Evolutionary conservation across 1,140 invertebrate species (phyloP), one percentile per base, ranked within the genome.

Genomic region (Drosophila sp.): DNA sequence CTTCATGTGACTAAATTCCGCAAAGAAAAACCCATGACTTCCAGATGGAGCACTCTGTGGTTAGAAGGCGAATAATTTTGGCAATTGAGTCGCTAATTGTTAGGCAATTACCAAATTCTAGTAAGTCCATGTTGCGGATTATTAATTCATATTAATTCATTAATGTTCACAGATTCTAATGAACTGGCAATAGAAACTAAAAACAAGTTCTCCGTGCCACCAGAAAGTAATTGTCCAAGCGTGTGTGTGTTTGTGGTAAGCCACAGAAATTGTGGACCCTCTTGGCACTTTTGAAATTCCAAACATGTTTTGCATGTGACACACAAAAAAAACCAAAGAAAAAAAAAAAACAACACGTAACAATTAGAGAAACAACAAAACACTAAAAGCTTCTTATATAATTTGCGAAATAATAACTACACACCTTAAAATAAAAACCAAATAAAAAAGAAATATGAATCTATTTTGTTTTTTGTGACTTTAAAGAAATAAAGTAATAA

Each of bases 381-480:
- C 69, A 78, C 64, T 86, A 86, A 86, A 83, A 86, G 79, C 79
- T 56, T 65, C 72, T 86, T 86, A 87, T 83, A 87, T 87, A 86
- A 86, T 64, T 56, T 73, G 40, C 66, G 79, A 73, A 64, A 76
- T 76, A 87, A 70, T 83, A 87, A 87, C 76, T 23, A 86, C 83
- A 87, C 66, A 80, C 83, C 69, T 70, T 6, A 25, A 58, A 25
- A 58, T 38, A 57, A 57, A 57, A 57, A 23, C 29, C 55, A 23
- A 23, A 3, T n/a, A 57, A 57, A 33, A 23, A 23, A 57, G 17
- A 32, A 25, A 38, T 60, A 44, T 60, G 60, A 76, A 60, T 76
- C 72, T 76, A 76, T 76, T 76, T 47, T 72, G 67, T 63, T 75
- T 57, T 55, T 63, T 23, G 73, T 32, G 60, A 70, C 66, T 25